A percentile compares a stretch with the other conserved stretches of the same genome.
Conservation (phyloP, 2,113 vertebrate genomes). For the Tapirus terrestris region DNA sequence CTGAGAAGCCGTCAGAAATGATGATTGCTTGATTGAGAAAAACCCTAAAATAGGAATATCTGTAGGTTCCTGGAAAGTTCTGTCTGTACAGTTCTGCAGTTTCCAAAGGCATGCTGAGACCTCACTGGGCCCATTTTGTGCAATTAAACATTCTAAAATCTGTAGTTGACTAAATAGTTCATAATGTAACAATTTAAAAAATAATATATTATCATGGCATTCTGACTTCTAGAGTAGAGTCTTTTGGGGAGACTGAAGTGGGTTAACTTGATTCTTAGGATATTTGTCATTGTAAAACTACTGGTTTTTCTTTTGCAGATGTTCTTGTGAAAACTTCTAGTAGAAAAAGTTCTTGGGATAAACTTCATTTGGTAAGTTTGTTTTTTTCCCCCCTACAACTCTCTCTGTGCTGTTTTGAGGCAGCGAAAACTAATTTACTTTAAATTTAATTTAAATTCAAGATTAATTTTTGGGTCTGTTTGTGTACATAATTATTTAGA, state of each 20-base stretch:
- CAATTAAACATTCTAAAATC: not conserved
- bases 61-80: not conserved
- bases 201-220: not conserved
- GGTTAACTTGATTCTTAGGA: not conserved
- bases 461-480: not conserved
- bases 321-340: constrained; percentile 80
- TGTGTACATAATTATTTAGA: constrained; percentile 12
- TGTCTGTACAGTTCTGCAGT: not conserved
- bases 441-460: not conserved
- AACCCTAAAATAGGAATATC: not conserved
- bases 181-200: constrained; percentile 15
- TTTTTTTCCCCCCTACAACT: not conserved
- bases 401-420: constrained; percentile 6
- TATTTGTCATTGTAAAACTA: constrained; percentile 55
- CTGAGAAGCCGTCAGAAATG: not conserved
- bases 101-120: not conserved
- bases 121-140: not conserved
- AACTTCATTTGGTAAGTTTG: constrained; percentile 82
- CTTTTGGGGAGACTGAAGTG: not conserved
- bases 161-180: not conserved
- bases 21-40: not conserved
- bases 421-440: not conserved
- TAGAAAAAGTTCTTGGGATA: constrained; percentile 68
- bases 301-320: constrained; percentile 80
- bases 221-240: not conserved